Conservation (phyloP, 2,888 invertebrate genomes). For the Nineta flava region DNA sequence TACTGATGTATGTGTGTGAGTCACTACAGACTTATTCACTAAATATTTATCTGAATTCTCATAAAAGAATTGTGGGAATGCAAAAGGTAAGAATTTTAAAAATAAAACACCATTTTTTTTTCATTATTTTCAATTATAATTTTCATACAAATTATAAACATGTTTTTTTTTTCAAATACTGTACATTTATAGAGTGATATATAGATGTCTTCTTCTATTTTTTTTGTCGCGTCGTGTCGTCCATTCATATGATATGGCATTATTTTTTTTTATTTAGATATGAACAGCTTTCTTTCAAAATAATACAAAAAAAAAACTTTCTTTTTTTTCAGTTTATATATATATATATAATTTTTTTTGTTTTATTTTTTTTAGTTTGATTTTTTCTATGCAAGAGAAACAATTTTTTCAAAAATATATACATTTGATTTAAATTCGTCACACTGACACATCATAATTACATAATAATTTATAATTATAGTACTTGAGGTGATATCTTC, state of each 20-base stretch:
- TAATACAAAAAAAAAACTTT: not conserved
- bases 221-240: conserved; percentile 1
- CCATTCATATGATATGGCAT: conserved; percentile 28
- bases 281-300: too few species aligned
- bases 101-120: not conserved
- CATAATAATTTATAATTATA: too few species aligned
- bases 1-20: too few species aligned
- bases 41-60: too few species aligned
- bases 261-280: conserved; percentile 7
- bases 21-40: too few species aligned
- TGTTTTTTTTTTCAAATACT: conserved; percentile 56
- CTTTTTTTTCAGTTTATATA: not conserved
- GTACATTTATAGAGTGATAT: conserved; percentile 35
- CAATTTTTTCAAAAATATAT: not conserved
- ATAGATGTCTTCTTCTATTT: not conserved
- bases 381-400: not conserved
- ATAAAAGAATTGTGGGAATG: too few species aligned
- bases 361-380: not conserved
- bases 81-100: too few species aligned
- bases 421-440: not conserved
- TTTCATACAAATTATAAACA: conserved; percentile 74
- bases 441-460: not conserved
- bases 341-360: not conserved
- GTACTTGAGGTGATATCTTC: too few species aligned
- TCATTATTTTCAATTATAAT: conserved; percentile 32